Evolutionary conservation across 2,113 vertebrate genomes (phyloP).

Genomic region (Falco punctatus): DNA sequence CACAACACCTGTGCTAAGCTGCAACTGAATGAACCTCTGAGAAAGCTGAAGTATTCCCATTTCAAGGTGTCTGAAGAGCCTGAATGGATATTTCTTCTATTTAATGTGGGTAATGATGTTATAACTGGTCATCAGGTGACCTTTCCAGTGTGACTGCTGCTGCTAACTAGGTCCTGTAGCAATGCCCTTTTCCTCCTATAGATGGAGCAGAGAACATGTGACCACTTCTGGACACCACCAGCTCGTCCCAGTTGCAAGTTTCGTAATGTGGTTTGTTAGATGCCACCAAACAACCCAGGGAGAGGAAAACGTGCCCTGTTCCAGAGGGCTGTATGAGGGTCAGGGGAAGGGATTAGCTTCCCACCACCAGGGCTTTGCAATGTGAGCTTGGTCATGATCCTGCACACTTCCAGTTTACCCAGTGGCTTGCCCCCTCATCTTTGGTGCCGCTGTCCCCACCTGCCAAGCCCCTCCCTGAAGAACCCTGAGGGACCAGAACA

Average conservation of each 20-base stretch:
- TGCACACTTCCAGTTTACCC: neutral
- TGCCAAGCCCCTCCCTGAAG: accelerated
- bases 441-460: accelerated
- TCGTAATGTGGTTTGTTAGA: neutral
- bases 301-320: neutral
- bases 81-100: neutral
- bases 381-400: accelerated
- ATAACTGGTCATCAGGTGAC: neutral
- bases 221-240: neutral
- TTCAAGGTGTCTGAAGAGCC: neutral
- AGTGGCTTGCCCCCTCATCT: accelerated
- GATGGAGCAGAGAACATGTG: accelerated
- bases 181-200: neutral
- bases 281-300: neutral
- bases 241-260: neutral
- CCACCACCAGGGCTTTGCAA: accelerated
- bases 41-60: neutral
- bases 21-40: neutral
- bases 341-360: neutral
- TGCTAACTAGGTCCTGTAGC: neutral
- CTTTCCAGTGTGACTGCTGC: neutral
- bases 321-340: neutral
- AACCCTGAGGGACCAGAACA: neutral
- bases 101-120: neutral
- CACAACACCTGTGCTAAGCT: neutral